Evolutionary conservation across 2,888 invertebrate species (phyloP), one percentile per base, ranked within the genome.

Genomic region (Acutogordius australiensis): DNA sequence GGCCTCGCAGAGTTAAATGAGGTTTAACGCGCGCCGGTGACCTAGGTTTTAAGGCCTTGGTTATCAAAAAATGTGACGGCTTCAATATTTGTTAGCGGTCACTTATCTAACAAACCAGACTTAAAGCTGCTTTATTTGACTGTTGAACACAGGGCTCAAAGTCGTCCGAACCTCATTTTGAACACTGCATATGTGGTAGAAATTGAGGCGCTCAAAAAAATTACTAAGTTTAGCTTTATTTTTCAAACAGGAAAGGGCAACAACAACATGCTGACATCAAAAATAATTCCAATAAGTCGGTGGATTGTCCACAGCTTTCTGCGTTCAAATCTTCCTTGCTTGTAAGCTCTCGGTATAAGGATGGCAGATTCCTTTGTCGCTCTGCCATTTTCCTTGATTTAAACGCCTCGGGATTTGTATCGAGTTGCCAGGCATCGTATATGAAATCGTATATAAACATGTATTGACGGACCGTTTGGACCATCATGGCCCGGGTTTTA

Each of bases 191-290:
- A n/a, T n/a, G n/a, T n/a, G n/a, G n/a, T n/a, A n/a, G n/a, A n/a
- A n/a, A n/a, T n/a, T n/a, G n/a, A n/a, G n/a, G n/a, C n/a, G n/a
- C n/a, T n/a, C n/a, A n/a, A n/a, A n/a, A n/a, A n/a, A n/a, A n/a
- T n/a, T n/a, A n/a, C n/a, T n/a, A n/a, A n/a, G n/a, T n/a, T n/a
- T n/a, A n/a, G n/a, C n/a, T n/a, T n/a, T n/a, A n/a, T 37, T 51
- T 23, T n/a, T 51, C 51, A 23, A 51, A 51, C 51, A 51, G 13
- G 23, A 51, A 51, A 21, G 51, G 51, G 51, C 51, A 51, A 51
- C 51, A 51, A 51, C 51, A 51, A 51, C 51, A 51, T 51, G 51
- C 51, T n/a, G 51, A 13, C 26, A 21, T 51, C 4, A 51, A 26
- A 51, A 51, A 51, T 8, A 51, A 4, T 51, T 51, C 51, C 8